These are phyloP conservation scores for Ridgeia piscesae DNA, from an alignment of 1,140 invertebrate species.

Conservation along the genomic window DNA sequence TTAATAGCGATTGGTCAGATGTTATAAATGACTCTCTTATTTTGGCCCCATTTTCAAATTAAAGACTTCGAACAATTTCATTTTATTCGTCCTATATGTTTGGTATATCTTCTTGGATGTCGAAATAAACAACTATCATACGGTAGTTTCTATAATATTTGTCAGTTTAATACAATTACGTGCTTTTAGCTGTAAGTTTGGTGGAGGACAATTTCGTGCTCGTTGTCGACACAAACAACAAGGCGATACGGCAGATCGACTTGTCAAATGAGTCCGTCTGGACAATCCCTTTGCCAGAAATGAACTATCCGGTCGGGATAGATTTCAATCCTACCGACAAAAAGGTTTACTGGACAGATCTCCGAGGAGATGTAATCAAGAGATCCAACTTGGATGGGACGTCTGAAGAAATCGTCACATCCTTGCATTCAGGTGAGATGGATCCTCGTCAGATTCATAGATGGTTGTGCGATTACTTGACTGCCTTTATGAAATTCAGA, in stretches of 20 bases:
- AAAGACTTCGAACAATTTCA: too few species aligned
- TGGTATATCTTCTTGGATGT: not conserved
- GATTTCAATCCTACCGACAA: conserved; percentile 31
- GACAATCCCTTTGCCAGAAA: conserved; percentile 30
- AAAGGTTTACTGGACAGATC: conserved; percentile 29
- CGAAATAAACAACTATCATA: too few species aligned
- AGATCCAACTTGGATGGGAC: conserved; percentile 31
- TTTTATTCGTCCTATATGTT: too few species aligned
- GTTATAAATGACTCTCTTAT: too few species aligned
- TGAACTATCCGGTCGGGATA: conserved; percentile 34
- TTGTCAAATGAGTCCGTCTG: conserved; percentile 35
- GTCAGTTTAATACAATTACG: not conserved
- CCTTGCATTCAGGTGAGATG: conserved; percentile 26
- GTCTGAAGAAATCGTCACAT: conserved; percentile 26
- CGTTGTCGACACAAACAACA: conserved; percentile 34
- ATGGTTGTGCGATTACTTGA: not conserved
- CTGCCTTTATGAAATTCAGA: too few species aligned
- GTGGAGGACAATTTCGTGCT: conserved; percentile 35
- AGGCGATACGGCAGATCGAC: conserved; percentile 37
- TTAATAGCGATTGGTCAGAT: too few species aligned
- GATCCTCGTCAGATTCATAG: not conserved
- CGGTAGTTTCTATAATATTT: too few species aligned
- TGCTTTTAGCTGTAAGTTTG: not conserved
- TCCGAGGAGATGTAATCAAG: conserved; percentile 28
- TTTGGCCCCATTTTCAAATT: too few species aligned